Percentiles rank a stretch among this genome's conserved stretches.
Conservation (phyloP, 2,797 vertebrate species). For the Danio kyathit region DNA sequence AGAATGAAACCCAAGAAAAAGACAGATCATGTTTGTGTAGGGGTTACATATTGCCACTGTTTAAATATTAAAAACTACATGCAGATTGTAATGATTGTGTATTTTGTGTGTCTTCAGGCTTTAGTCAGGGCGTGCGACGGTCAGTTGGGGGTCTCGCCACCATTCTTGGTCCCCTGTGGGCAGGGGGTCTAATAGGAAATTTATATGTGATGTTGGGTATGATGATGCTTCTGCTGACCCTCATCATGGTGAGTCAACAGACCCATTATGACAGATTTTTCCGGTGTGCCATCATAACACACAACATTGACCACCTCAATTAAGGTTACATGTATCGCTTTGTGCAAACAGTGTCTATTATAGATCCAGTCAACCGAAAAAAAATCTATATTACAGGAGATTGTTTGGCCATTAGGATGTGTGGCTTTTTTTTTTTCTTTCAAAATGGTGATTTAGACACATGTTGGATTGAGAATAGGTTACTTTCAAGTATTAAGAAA, state of each 20-base stretch:
- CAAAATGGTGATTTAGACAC: background rate
- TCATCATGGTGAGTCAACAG: constrained; percentile 78
- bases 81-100: background rate
- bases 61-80: background rate
- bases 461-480: background rate
- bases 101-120: constrained; percentile 67
- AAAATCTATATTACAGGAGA: background rate
- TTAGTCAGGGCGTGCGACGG: constrained; percentile 86
- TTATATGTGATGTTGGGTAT: constrained; percentile 86
- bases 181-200: constrained; percentile 82
- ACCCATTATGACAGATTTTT: constrained; percentile 21
- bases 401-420: background rate
- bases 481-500: background rate
- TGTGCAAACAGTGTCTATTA: background rate
- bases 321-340: background rate
- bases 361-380: constrained; percentile 11
- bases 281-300: constrained; percentile 11
- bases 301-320: constrained; percentile 21
- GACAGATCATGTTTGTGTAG: background rate
- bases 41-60: background rate
- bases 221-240: constrained; percentile 83
- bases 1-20: background rate
- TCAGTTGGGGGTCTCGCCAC: constrained; percentile 86
- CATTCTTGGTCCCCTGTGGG: constrained; percentile 87
- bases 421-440: background rate